Base-by-base conservation (phyloP, 2,113 vertebrate species). In the Jaculus jaculus region DNA sequence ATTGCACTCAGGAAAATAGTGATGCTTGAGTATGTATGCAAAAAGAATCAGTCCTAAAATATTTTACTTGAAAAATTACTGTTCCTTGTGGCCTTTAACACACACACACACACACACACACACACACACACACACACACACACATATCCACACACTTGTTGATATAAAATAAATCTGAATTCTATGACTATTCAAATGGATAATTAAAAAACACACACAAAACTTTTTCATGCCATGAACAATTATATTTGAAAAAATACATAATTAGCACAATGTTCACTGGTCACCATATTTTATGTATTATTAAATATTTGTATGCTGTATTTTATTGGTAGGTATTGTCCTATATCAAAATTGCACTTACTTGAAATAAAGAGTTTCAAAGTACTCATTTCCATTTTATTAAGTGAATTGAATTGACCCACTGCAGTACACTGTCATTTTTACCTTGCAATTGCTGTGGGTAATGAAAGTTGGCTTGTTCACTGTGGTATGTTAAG, bases 21-120 rank as follows among this genome's bases (percentile, higher is more conserved):
- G 15, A 92, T 34, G 5, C 17, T 58, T 69, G 37, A n/a, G 4
- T 18, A 42, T 51, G 9, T n/a, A 54, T 10, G 88, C 51, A 75
- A 61, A 89, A 17, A 80, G 81, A 93, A 91, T 54, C 34, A 68
- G 28, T 78, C 86, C 51, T 89, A n/a, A 86, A 90, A 75, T 91
- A 83, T 34, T 71, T 37, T 16, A 26, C n/a, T 75, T 75, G 61
- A 89, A 93, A 12, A 66, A 74, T 78, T 80, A 79, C 1, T 1
- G 28, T 85, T 79, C 13, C 18, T 2, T 95, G 6, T 84, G 37
- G 2, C 12, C 7, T 17, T 9, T 42, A 88, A 18, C 4, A 61
- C 0, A 32, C 32, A 77, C 42, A 69, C 34, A 54, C 28, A 24
- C 21, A 30, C 32, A 68, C 1, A 17, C 2, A 63, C 20, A 28